Percentiles rank a stretch among this genome's conserved stretches.
These are phyloP conservation scores for Apteryx mantelli DNA, from an alignment of 2,113 vertebrate species.

Conservation along the genomic window DNA sequence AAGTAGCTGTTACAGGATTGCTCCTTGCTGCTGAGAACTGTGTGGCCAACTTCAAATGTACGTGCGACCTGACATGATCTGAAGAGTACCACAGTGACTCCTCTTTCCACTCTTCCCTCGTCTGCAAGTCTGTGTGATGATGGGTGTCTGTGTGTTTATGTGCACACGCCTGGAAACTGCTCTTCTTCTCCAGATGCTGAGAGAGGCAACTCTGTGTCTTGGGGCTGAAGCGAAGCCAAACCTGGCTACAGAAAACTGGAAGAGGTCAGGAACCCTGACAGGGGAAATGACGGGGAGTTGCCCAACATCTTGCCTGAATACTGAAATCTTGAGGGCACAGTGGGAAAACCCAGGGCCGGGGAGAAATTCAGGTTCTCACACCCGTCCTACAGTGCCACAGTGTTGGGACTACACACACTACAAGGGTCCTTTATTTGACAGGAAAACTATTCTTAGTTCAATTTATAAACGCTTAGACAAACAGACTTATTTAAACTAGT, in stretches of 20 bases:
- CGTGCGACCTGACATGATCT: constrained; percentile 65
- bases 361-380: not conserved
- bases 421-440: not conserved
- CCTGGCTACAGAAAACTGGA: not conserved
- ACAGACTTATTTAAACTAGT: not conserved
- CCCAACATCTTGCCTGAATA: not conserved
- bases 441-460: not conserved
- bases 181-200: not conserved
- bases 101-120: not conserved
- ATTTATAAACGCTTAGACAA: not conserved
- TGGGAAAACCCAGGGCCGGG: rapidly evolving
- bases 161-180: not conserved
- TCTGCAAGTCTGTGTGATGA: rapidly evolving
- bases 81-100: not conserved
- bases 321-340: not conserved
- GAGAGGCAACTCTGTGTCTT: not conserved
- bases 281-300: not conserved
- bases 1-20: not conserved
- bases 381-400: not conserved
- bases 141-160: not conserved
- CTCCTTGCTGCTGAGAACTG: not conserved
- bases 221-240: not conserved
- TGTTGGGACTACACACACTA: rapidly evolving
- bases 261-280: not conserved
- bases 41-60: constrained; percentile 31